Evolutionary conservation across 2,113 vertebrate species (phyloP).

Genomic region (Phylloscopus trochilus): DNA sequence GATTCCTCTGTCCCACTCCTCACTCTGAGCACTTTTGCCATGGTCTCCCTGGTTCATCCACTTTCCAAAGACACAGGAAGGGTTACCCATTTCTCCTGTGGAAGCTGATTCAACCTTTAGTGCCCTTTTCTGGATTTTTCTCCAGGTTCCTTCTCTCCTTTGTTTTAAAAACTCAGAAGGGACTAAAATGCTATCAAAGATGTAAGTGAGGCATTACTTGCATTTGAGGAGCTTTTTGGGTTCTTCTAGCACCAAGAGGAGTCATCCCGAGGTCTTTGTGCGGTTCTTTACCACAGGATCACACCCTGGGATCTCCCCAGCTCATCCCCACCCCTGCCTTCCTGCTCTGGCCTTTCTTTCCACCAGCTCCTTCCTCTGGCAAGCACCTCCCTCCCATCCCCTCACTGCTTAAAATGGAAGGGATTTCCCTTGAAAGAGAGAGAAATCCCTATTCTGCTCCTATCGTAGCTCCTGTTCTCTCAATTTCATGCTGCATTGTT

Average conservation of each 20-base stretch:
- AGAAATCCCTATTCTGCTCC: not conserved
- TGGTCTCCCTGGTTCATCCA: not conserved
- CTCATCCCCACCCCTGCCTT: fast-evolving
- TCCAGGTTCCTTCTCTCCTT: not conserved
- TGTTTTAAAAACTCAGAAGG: not conserved
- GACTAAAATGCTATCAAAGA: not conserved
- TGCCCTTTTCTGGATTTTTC: not conserved
- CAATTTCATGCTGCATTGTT: not conserved
- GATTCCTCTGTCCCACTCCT: not conserved
- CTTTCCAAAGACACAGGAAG: not conserved
- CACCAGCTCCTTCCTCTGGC: not conserved
- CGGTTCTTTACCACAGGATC: not conserved
- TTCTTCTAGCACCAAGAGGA: not conserved
- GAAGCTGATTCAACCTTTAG: not conserved
- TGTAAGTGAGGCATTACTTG: not conserved
- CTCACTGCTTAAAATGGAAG: not conserved
- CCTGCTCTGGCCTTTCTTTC: not conserved
- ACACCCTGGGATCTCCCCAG: fast-evolving
- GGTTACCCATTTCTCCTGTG: not conserved
- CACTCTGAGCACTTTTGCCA: not conserved
- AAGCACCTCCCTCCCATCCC: not conserved
- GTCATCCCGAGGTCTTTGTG: not conserved
- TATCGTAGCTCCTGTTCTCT: not conserved
- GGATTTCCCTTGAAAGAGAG: not conserved
- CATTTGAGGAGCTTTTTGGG: not conserved